phyloP scores from a whole-genome alignment of 2,797 vertebrate genomes.

The Acropternis orthonyx region DNA sequence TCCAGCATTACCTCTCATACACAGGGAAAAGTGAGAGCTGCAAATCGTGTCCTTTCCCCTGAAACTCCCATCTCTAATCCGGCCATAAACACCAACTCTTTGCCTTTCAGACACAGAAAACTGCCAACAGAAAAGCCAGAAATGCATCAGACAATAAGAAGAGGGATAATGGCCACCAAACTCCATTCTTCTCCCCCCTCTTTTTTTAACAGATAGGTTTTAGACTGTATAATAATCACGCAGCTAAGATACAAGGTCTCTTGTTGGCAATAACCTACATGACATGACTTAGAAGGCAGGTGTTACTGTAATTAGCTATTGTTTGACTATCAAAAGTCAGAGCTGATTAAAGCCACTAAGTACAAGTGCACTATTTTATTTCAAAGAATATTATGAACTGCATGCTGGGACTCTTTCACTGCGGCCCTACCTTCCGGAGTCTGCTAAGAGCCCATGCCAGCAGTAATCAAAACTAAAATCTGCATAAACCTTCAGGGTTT shows the following conservation, averaged over 20 bases:
- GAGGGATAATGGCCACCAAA: conserved; percentile 75
- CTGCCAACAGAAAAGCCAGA: conserved; percentile 27
- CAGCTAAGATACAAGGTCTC: conserved; percentile 84
- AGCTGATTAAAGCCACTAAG: conserved; percentile 99
- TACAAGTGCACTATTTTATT: conserved; percentile 95
- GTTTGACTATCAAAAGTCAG: conserved; percentile 99
- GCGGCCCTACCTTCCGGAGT: conserved; percentile 88
- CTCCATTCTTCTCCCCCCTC: conserved; percentile 47
- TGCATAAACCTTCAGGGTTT: conserved; percentile 92
- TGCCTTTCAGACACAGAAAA: conserved; percentile 33
- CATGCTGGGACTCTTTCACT: conserved; percentile 98
- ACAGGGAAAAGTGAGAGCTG: neutral
- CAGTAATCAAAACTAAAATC: conserved; percentile 99
- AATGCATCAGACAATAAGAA: conserved; percentile 57
- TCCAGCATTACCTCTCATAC: rapidly evolving
- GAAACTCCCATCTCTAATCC: neutral
- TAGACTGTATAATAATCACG: conserved; percentile 73
- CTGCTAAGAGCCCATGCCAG: conserved; percentile 98
- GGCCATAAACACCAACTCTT: neutral
- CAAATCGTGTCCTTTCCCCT: neutral
- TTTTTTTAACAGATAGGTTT: conserved; percentile 72
- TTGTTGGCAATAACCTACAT: conserved; percentile 89
- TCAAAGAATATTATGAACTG: conserved; percentile 93
- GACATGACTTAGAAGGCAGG: conserved; percentile 94
- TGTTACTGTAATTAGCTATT: conserved; percentile 99